Conservation (phyloP, 2,797 vertebrate genomes). For the Mormyrops boulengeri region DNA sequence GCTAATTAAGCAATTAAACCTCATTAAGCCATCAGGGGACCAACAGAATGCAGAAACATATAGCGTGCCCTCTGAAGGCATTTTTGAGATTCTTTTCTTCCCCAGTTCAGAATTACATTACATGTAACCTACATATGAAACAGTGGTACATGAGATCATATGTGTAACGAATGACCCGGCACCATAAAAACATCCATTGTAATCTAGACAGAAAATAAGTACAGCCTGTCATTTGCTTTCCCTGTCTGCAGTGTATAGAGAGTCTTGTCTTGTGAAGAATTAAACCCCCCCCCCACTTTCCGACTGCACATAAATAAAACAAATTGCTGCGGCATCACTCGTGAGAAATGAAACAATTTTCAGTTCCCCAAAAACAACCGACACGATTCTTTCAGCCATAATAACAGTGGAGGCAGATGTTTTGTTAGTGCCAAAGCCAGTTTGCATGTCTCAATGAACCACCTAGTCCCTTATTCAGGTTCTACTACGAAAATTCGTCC, state of each 20-base stretch:
- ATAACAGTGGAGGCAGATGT: neutral
- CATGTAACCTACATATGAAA: neutral
- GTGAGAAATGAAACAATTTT: neutral
- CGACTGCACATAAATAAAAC: neutral
- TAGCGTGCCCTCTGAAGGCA: neutral
- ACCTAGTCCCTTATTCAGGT: neutral
- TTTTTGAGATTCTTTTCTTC: neutral
- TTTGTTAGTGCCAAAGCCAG: neutral
- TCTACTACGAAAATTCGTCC: too few species aligned
- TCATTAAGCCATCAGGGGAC: neutral
- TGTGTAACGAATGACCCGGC: neutral
- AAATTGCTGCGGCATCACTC: neutral
- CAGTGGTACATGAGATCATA: neutral
- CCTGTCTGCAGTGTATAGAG: neutral
- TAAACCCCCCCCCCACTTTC: neutral
- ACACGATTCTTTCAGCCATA: neutral
- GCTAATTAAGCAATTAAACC: constrained; percentile 9
- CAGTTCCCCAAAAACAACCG: neutral
- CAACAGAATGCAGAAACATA: neutral
- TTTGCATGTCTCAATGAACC: neutral
- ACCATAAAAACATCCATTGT: neutral
- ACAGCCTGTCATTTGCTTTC: neutral
- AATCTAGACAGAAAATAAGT: neutral
- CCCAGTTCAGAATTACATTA: neutral
- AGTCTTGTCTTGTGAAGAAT: neutral